Base-by-base conservation (phyloP, 2,797 vertebrate genomes). In the Steatocranus sp. region DNA sequence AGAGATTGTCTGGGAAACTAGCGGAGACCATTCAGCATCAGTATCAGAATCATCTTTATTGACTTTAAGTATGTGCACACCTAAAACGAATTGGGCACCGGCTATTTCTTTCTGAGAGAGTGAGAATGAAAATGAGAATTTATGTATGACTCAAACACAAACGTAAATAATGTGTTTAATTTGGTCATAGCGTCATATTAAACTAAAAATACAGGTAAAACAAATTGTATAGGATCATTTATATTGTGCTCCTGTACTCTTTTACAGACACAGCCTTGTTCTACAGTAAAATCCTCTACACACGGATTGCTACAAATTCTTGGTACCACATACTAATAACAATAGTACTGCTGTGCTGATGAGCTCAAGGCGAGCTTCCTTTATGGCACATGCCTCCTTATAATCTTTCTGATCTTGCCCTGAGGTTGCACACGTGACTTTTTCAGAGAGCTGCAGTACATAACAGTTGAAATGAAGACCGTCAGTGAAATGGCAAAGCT, bases 391-490 rank as follows among this genome's bases (percentile, higher is more conserved):
- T 94, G 93, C 96, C 96, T 96, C 95, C 95, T 95, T 91, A 94
- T 95, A 95, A 98, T 98, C 97, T 97, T 98, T 97, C 97, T 97
- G 96, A 98, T 97, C 97, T 97, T 97, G 96, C 97, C 96, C 94
- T 96, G 96, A 7, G 97, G 95, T 87, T 97, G 95, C 63, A 98
- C 91, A 82, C 93, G 96, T 82, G 97, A 96, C 96, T 95, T 97
- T 97, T 98, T 98, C 92, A 98, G 96, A 93, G 97, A 96, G 94
- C 95, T 97, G 96, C 97, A 98, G 96, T 98, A 99, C 78, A 96
- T 96, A 89, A 96, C 58, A 76, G 97, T 97, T 54, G 98, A 99
- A 96, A 98, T 97, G 93, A 98, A 93, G 93, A 97, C 89, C 88
- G 97, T 98, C 92, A 98, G 84, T 89, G 94, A 96, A 96, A 98